Evolutionary conservation across 2,888 invertebrate species (phyloP), one percentile per base, ranked within the genome.

Genomic region (Polymixis flavicincta): DNA sequence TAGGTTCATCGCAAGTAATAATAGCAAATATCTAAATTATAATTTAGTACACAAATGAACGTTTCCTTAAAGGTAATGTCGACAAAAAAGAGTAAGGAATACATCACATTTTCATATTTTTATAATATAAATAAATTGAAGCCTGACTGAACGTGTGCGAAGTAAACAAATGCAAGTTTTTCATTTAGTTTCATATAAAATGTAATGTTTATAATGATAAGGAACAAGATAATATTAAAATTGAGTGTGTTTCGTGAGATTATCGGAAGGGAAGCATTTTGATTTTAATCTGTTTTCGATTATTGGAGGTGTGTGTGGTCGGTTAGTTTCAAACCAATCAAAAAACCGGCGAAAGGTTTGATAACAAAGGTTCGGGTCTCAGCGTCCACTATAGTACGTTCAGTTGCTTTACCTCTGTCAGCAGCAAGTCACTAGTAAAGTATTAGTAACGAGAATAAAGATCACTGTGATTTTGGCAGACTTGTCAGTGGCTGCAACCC

Each of bases 41-140:
- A 82, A 61, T 78, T 78, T 82, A 78, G 32, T 66, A 65, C 13
- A 66, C 25, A 78, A 78, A 69, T 55, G 17, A 81, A 80, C 17
- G 54, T 61, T 68, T 79, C 66, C 78, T 85, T 83, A 77, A 1
- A 85, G 45, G 70, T 72, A 71, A 72, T 85, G 75, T 83, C 71
- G 75, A 83, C 61, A 82, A 71, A 78, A 75, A 74, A 78, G 55
- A 73, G 60, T 60, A 59, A 65, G 61, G n/a, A 73, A 75, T 64
- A 79, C 73, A 84, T 82, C 70, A 78, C 65, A 80, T 70, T 73
- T 68, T 74, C 45, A 73, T 71, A 28, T 74, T 57, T 2, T 13
- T 50, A 14, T 45, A 45, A 63, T 68, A 72, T 60, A 60, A 78
- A 61, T 67, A 78, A 76, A 83, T 83, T 85, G 85, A 85, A 85